Percentiles rank a stretch among this genome's conserved stretches.
Evolutionary conservation across 1,140 invertebrate species (phyloP).

Genomic region (Tribolium madens): DNA sequence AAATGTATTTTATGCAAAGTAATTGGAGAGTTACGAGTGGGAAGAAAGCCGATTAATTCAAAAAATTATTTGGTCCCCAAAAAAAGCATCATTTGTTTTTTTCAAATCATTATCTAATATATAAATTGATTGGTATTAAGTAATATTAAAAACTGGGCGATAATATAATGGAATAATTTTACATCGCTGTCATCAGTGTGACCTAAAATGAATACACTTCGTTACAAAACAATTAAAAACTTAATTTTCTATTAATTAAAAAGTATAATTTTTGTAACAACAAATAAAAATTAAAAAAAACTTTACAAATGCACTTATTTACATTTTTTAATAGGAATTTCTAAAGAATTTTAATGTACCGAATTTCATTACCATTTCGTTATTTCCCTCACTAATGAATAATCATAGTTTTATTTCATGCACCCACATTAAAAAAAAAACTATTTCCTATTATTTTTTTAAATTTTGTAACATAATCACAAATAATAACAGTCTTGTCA

Average conservation of each 20-base stretch:
- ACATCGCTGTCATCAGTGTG: not conserved
- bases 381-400: not conserved
- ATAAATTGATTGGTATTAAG: not conserved
- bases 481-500: not conserved
- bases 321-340: not conserved
- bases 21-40: conserved; percentile 7
- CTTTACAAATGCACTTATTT: not conserved
- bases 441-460: not conserved
- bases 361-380: not conserved
- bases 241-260: not conserved
- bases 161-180: not conserved
- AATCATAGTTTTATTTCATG: not conserved
- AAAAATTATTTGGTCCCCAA: not conserved
- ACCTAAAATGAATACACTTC: not conserved
- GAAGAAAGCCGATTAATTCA: not conserved
- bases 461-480: not conserved
- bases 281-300: not conserved
- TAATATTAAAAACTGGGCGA: not conserved
- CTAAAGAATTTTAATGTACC: not conserved
- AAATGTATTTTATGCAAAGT: conserved; percentile 25
- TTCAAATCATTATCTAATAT: conserved; percentile 10
- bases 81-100: conserved; percentile 1
- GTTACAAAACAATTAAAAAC: not conserved
- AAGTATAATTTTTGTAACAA: not conserved
- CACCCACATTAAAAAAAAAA: no score